A percentile compares a stretch with the other conserved stretches of the same genome.
Conservation (phyloP, 1,140 invertebrate genomes). For the Calliphora vicina region DNA sequence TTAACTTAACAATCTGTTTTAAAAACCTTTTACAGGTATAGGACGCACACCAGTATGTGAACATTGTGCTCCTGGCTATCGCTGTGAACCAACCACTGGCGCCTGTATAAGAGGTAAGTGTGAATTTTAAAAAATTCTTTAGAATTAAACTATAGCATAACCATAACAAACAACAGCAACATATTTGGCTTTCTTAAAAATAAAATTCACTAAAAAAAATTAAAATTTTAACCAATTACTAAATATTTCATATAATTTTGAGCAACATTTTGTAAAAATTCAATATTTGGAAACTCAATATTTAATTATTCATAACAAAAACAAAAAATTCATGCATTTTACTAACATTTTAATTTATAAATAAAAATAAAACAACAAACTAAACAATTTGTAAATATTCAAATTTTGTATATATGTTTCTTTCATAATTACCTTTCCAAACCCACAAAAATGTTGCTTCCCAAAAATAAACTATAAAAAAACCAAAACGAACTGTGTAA, state of each 20-base stretch:
- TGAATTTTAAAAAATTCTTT: not conserved
- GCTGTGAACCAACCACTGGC: constrained; percentile 77
- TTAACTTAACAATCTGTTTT: no score
- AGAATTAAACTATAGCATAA: no score
- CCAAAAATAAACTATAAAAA: not conserved
- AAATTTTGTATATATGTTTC: constrained; percentile 13
- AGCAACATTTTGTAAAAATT: not conserved
- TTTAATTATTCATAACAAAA: not conserved
- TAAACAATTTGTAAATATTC: constrained; percentile 16
- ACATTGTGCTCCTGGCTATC: constrained; percentile 77
- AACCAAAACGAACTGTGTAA: not conserved
- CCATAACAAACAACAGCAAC: not conserved
- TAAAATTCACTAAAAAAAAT: constrained; percentile 19
- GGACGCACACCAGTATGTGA: constrained; percentile 68
- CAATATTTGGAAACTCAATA: not conserved
- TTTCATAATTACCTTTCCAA: not conserved
- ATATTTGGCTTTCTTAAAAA: not conserved
- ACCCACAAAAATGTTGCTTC: not conserved
- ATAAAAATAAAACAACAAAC: not conserved
- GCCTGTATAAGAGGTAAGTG: constrained; percentile 79
- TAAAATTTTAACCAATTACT: not conserved
- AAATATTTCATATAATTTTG: not conserved
- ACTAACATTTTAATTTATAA: not conserved
- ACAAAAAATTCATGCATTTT: not conserved
- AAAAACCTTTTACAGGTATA: constrained; percentile 40